Base-by-base conservation (phyloP, 37 sponge, comb jelly and placozoan species). In the Eunapius fragilis region DNA sequence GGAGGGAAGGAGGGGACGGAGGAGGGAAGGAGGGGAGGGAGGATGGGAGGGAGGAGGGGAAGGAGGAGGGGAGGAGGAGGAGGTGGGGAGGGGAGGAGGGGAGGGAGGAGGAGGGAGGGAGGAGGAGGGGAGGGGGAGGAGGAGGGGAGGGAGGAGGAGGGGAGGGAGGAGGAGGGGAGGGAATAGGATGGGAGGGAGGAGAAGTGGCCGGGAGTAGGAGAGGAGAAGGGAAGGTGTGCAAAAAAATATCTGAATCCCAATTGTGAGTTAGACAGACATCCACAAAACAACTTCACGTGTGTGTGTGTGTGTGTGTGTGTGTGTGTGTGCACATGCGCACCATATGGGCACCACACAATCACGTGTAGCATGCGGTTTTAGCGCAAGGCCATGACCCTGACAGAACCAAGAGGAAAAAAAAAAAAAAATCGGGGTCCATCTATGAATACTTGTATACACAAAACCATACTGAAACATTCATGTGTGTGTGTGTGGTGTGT, bases 41-140 rank as follows among this genome's bases (percentile, higher is more conserved):
- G 89, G 37, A 72, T 37, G 31, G 79, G 86, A 34, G 11, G 24
- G 31, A 41, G 68, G 2, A 79, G 67, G 47, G 76, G 79, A 41
- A 69, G 37, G 26, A 69, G 76, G 25, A 58, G 31, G 28, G 34
- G 2, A 6, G 76, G 76, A 25, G 50, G 84, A n/a, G n/a, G n/a
- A n/a, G n/a, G n/a, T n/a, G 76, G 89, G 37, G 79, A 31, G 31
- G 79, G 86, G 49, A 19, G 24, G 31, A 41, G 68, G 2, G 86
- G 67, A 33, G 76, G 79, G 50, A 69, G 37, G 26, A 69, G 76
- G 25, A 58, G 31, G 28, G 34, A 0, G 4, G 76, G 76, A 25
- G 50, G 84, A 72, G 30, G 31, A n/a, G 69, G 76, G 89, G 37
- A 72, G 49, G 31, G 79, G 86, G 49, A 19, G 24, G 31, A 41